Evolutionary conservation across 2,113 vertebrate genomes (phyloP), one percentile per base, ranked within the genome.

Genomic region (Archocentrus centrarchus): DNA sequence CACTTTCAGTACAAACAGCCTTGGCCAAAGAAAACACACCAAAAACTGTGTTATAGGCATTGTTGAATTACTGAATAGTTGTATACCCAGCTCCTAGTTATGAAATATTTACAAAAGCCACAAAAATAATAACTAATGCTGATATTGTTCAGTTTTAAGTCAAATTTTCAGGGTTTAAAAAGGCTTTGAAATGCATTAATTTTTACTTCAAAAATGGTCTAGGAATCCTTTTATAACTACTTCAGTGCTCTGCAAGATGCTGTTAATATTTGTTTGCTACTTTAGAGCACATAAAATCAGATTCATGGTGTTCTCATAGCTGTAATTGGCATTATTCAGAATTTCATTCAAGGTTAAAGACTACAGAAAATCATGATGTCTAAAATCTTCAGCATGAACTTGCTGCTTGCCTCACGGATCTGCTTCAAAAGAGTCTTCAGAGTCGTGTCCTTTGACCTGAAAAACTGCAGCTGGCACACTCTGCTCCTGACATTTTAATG

Each of bases 401-500:
- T 53, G 9, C 0, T 24, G 2, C 9, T 20, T 18, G 44, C 15
- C 24, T 53, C 68, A n/a, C 53, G 44, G 17, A 53, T 73, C 44
- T 53, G 18, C 24, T 18, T 73, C 32, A 27, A n/a, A 10, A 57
- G 3, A 57, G 11, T 73, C 18, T 73, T 53, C 17, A 6, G 0
- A 0, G 66, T 53, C 30, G 44, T 32, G 47, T 32, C 10, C 6
- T 20, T 24, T 73, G 27, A 73, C 68, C 68, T 73, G 47, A 24
- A 73, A 73, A 73, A 32, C 47, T 20, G 50, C 44, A 73, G 44
- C 11, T 53, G 47, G 27, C 47, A 73, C 47, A 53, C 47, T 73
- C 17, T 73, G 32, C 27, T 53, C 68, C 68, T 73, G 3, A 55
- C 30, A 68, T 32, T 55, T 73, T 53, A 73, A 73, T 53, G 32